Conservation (phyloP, 2,113 vertebrate species). For the Grantiella picta region DNA sequence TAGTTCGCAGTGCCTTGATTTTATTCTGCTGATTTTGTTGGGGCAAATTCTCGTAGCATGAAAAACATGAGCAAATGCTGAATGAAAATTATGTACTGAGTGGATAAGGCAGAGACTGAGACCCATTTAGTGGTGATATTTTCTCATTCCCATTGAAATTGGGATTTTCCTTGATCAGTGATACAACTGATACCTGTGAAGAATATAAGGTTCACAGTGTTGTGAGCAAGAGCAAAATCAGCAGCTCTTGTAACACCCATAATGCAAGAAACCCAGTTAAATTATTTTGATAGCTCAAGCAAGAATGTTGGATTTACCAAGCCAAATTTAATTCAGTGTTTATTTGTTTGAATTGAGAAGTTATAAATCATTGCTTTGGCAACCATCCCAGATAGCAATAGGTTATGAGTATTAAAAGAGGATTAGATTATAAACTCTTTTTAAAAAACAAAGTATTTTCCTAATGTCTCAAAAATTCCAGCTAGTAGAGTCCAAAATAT, state of each 20-base stretch:
- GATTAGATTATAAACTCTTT: slow-evolving; percentile 23
- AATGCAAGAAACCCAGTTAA: background rate
- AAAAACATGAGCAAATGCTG: background rate
- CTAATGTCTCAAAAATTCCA: slow-evolving; percentile 11
- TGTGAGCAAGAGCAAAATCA: background rate
- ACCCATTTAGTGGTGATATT: background rate
- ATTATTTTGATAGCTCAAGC: background rate
- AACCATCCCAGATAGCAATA: slow-evolving; percentile 10
- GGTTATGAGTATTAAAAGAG: slow-evolving; percentile 22
- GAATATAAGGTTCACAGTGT: background rate
- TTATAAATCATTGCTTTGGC: slow-evolving; percentile 30
- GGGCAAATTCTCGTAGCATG: background rate
- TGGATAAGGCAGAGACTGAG: background rate
- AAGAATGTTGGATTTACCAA: background rate
- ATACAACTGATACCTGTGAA: background rate
- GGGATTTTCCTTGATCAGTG: background rate
- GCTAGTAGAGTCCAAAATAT: background rate
- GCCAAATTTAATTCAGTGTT: background rate
- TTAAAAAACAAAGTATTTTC: background rate
- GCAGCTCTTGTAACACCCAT: background rate
- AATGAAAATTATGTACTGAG: background rate
- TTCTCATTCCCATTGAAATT: background rate
- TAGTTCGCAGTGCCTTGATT: background rate
- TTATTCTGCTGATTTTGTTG: background rate
- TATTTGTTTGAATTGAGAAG: slow-evolving; percentile 21